These are phyloP conservation scores for Anhinga rufa DNA, from an alignment of 2,113 vertebrate genomes.

Conservation along the genomic window DNA sequence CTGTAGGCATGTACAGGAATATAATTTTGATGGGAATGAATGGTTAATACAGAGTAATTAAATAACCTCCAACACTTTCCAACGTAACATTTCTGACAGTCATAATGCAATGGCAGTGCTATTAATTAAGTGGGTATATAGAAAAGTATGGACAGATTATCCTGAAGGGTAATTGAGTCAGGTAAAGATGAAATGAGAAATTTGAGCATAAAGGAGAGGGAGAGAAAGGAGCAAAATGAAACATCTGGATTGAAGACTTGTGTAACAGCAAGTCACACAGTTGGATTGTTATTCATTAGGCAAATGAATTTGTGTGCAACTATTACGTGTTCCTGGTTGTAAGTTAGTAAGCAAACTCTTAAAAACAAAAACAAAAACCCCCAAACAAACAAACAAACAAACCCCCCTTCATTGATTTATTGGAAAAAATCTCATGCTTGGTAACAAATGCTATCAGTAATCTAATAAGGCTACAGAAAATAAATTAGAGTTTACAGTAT, in stretches of 20 bases:
- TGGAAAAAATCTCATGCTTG: background rate
- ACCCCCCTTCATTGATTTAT: background rate
- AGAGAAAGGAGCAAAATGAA: slow-evolving; percentile 25
- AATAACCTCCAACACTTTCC: slow-evolving; percentile 51
- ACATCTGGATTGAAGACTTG: background rate
- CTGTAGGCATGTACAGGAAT: slow-evolving; percentile 22
- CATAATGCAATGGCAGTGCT: slow-evolving; percentile 25
- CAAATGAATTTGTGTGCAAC: background rate
- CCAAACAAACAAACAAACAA: background rate
- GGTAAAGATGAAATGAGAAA: slow-evolving; percentile 59
- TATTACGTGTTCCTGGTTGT: background rate
- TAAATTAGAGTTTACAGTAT: background rate
- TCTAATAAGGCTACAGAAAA: background rate
- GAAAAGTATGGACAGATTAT: slow-evolving; percentile 51
- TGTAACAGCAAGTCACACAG: background rate
- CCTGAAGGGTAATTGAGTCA: slow-evolving; percentile 59
- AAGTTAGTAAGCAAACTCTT: slow-evolving; percentile 1
- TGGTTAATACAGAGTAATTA: slow-evolving; percentile 64
- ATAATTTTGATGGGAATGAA: slow-evolving; percentile 38
- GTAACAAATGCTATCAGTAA: background rate
- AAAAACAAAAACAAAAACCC: too few species aligned
- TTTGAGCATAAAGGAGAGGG: slow-evolving; percentile 3
- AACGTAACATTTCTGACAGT: background rate
- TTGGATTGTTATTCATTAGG: slow-evolving; percentile 7
- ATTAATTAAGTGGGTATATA: slow-evolving; percentile 53